These are phyloP conservation scores for Mesorhabditis sp. DNA, from an alignment of 2,888 invertebrate species.

Conservation along the genomic window DNA sequence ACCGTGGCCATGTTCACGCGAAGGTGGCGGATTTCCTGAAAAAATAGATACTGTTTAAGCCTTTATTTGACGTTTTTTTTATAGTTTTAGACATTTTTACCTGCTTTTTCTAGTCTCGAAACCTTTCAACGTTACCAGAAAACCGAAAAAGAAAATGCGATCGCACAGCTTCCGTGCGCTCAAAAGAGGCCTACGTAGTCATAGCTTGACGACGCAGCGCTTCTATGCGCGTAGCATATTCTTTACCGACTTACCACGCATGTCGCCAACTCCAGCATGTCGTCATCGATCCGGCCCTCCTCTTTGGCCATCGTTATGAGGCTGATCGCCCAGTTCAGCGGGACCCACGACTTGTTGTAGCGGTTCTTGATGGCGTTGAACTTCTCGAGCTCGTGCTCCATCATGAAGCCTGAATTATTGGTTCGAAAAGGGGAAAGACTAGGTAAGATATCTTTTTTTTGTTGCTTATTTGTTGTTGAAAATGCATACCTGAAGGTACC, in stretches of 20 bases:
- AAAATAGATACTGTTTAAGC: background rate
- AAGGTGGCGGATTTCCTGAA: constrained; percentile 4
- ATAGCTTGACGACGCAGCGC: too few relatives aligned
- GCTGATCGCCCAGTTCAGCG: constrained; percentile 1
- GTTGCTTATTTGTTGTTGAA: too few relatives aligned
- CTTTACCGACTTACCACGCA: too few relatives aligned
- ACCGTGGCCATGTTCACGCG: background rate
- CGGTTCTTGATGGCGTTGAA: background rate
- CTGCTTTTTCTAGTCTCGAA: too few relatives aligned
- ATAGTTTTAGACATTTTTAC: too few relatives aligned
- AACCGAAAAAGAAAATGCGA: too few relatives aligned
- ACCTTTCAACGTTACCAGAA: too few relatives aligned
- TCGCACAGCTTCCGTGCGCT: too few relatives aligned
- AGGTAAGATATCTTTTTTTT: too few relatives aligned
- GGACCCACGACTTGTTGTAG: constrained; percentile 2
- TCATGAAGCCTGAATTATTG: constrained; percentile 1
- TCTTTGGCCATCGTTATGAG: background rate
- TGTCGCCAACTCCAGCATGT: background rate
- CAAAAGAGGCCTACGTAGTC: too few relatives aligned
- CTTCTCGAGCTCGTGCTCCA: background rate
- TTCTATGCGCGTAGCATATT: too few relatives aligned
- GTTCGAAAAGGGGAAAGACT: too few relatives aligned
- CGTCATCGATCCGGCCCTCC: background rate
- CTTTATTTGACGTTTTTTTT: background rate
- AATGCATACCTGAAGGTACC: background rate